Evolutionary conservation across 2,888 invertebrate genomes (phyloP), one percentile per base, ranked within the genome.

Genomic region (Trypoxylon attenuatum): DNA sequence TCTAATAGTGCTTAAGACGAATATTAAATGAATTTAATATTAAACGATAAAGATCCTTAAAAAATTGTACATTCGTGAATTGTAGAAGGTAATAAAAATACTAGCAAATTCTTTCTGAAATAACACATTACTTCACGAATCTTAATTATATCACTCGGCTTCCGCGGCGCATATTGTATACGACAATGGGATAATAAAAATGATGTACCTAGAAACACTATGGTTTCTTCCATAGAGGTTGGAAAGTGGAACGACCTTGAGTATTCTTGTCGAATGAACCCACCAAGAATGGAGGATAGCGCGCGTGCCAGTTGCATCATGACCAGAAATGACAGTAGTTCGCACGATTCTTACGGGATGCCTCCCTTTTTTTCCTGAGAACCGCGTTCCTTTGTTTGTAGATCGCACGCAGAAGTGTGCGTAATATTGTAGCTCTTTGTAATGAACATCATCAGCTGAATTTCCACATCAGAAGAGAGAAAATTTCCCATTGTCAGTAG

Each of bases 191-290:
- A 63, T 61, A 59, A 63, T 63, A 57, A 64, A 65, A 76, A 69
- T 60, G 43, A 42, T 55, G 55, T 33, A 16, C n/a, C 10, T 4
- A 33, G 13, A 10, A 53, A 16, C 16, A 46, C 56, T 22, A 18
- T 49, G 16, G 43, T 43, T 57, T 52, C 69, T 72, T 59, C 73
- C 56, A 62, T 47, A 65, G 49, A 54, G 59, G 53, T 70, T 78
- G 78, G 84, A 83, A 84, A 82, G 81, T 81, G 79, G 79, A 79
- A 84, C 83, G 84, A 77, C 84, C 84, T 84, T 84, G 84, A 81
- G 76, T 79, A 77, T 81, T 72, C 76, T 80, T 78, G 71, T 79
- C 76, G 73, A 52, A 58, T 49, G 50, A 55, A 58, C 49, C 50
- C 41, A 43, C 29, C 22, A 67, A 38, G 53, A 38, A 45, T 18